Base-by-base conservation (phyloP, 1,140 invertebrate genomes). In the Pseudomyrmex pallidus region DNA sequence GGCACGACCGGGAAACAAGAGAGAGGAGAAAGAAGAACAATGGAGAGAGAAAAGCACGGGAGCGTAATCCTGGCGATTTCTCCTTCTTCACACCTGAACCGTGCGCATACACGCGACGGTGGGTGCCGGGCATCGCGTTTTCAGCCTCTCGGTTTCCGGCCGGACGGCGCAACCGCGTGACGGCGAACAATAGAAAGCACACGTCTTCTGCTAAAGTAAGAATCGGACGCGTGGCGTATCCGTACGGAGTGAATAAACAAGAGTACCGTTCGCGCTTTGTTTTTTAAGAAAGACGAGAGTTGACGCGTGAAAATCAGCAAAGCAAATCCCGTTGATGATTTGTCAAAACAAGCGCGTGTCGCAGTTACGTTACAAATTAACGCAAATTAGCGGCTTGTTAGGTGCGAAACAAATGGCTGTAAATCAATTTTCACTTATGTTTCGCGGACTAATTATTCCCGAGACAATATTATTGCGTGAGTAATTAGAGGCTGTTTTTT, bases 111-210 rank as follows among this genome's bases (percentile, higher is more conserved):
- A 57, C 35, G 35, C 35, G 35, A 35, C 35, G 35, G 4, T 35
- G 35, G 7, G 10, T 54, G 63, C 54, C 25, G 12, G 15, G 74
- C 64, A 13, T 50, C 52, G 48, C 52, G 48, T 66, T 85, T 83
- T 62, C 83, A 22, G 64, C 64, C 57, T 73, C 13, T 10, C 22
- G 54, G 67, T 52, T 87, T 87, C 86, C 86, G 86, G 86, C 59
- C 78, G 73, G 50, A 35, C 35, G 13, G 50, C 35, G 52, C 87
- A 74, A 35, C 59, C 59, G 82, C 86, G 86, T 84, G 73, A 87
- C 85, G 86, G 59, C 50, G 85, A 87, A 87, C 86, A 87, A 87
- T 87, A 22, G 74, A 73, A 84, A 87, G 82, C 80, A 82, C 54
- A 35, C 46, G 59, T 17, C 68, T 25, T 63, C 86, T 56, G 66